Conservation (phyloP, 2,113 vertebrate species). For the Etheostoma cragini region DNA sequence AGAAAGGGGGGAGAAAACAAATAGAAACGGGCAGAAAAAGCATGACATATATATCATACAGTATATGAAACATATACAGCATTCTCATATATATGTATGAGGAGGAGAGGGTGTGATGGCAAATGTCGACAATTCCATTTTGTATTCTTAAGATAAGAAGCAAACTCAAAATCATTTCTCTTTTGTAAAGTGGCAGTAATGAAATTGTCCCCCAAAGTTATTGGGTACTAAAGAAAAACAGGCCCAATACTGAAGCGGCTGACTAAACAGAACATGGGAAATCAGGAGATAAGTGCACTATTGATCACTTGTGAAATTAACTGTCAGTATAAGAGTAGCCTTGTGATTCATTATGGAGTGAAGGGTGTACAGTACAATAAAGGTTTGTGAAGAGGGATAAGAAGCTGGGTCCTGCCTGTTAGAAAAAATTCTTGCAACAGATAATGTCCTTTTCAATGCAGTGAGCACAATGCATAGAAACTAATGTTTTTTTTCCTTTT, state of each 20-base stretch:
- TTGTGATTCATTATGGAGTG: constrained; percentile 39
- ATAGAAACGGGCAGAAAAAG: constrained; percentile 53
- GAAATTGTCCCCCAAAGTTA: constrained; percentile 58
- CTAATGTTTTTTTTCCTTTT: not conserved
- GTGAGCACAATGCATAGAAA: not conserved
- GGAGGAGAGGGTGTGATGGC: constrained; percentile 51
- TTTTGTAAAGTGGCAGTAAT: constrained; percentile 56
- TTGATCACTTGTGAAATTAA: constrained; percentile 54
- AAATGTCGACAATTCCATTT: constrained; percentile 56
- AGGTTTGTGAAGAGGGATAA: constrained; percentile 47
- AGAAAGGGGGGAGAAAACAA: constrained; percentile 71
- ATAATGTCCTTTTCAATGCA: constrained; percentile 12
- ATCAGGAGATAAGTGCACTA: constrained; percentile 34
- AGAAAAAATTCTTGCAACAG: constrained; percentile 27
- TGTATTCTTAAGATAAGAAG: constrained; percentile 49
- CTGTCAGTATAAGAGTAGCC: constrained; percentile 45
- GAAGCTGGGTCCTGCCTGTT: constrained; percentile 39
- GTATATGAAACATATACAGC: constrained; percentile 82
- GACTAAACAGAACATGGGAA: constrained; percentile 40
- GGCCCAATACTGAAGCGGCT: constrained; percentile 26
- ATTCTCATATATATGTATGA: constrained; percentile 77
- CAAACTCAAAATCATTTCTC: constrained; percentile 42
- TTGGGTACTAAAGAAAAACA: constrained; percentile 37
- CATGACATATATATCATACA: constrained; percentile 68
- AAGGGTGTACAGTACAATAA: constrained; percentile 27